Evolutionary conservation across 1,140 invertebrate species (phyloP), one percentile per base, ranked within the genome.

Genomic region (Papilio polytes): DNA sequence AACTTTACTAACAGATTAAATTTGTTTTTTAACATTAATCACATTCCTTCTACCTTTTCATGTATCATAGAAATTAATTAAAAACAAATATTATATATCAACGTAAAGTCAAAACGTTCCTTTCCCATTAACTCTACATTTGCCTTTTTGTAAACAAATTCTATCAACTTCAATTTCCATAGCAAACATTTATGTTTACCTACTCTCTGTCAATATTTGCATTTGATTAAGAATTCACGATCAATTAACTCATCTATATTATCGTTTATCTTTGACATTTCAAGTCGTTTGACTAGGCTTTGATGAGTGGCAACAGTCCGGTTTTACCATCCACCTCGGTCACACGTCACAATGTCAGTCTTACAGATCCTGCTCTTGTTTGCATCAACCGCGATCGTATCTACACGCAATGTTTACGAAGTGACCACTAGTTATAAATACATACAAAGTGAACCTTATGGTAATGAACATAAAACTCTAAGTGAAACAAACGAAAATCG

Each of bases 261-360:
- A 20, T 70, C 31, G 13, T 70, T 70, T 36, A 70, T 31, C 63
- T 70, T 70, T 70, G 63, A 26, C 63, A 26, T 18, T 66, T 66
- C 0, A 2, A 70, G 26, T 31, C 22, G 63, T 70, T 70, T 70
- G 63, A 63, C 22, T 70, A 70, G 12, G 63, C 26, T 70, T 31
- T 70, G 22, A 70, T 31, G 63, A 70, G 13, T 31, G 26, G 3
- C 63, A 70, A 31, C 63, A 70, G 63, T 70, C 63, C 63, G 63
- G 63, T 70, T 31, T 70, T 36, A 31, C 63, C 63, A 31, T 70
- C 63, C 26, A 13, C 13, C 63, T 6, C 63, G 63, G 22, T 70
- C 63, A 31, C 63, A 70, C 63, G 63, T 15, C 63, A 31, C 63
- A 31, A 70, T 70, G 63, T 15, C 26, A 70, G 3, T 36, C 12